phyloP scores from a whole-genome alignment of 2,888 invertebrate genomes.

The Monochamus alternatus region DNA sequence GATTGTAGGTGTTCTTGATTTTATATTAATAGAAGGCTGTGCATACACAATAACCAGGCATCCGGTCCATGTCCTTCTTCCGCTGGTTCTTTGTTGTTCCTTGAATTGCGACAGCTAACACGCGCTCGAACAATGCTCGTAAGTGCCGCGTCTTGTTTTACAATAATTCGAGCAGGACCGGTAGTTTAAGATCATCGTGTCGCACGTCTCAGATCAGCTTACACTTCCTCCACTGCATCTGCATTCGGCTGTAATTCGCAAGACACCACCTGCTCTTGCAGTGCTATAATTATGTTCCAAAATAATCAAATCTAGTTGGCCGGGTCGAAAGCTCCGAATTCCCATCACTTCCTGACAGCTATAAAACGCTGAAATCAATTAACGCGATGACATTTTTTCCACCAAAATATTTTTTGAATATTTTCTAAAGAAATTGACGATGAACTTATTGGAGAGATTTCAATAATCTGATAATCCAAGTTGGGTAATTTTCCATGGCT shows the following conservation, averaged over 20 bases:
- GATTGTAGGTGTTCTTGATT: conserved; percentile 55
- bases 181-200: conserved; percentile 46
- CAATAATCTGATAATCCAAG: too few relatives aligned
- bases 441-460: too few relatives aligned
- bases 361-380: too few relatives aligned
- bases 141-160: conserved; percentile 49
- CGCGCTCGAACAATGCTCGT: conserved; percentile 47
- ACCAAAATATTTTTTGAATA: too few relatives aligned
- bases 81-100: conserved; percentile 55
- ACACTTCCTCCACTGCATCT: conserved; percentile 51
- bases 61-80: conserved; percentile 60
- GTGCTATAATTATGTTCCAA: too few relatives aligned
- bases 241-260: conserved; percentile 19
- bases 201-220: conserved; percentile 50
- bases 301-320: too few relatives aligned
- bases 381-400: too few relatives aligned
- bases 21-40: conserved; percentile 49
- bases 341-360: too few relatives aligned
- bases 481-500: too few relatives aligned
- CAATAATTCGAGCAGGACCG: conserved; percentile 49
- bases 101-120: conserved; percentile 50
- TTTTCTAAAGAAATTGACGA: too few relatives aligned
- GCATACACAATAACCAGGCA: conserved; percentile 53
- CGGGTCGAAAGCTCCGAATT: too few relatives aligned
- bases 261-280: too few relatives aligned